phyloP scores from a whole-genome alignment of 2,797 vertebrate species.

The Loris lydekkerianus region DNA sequence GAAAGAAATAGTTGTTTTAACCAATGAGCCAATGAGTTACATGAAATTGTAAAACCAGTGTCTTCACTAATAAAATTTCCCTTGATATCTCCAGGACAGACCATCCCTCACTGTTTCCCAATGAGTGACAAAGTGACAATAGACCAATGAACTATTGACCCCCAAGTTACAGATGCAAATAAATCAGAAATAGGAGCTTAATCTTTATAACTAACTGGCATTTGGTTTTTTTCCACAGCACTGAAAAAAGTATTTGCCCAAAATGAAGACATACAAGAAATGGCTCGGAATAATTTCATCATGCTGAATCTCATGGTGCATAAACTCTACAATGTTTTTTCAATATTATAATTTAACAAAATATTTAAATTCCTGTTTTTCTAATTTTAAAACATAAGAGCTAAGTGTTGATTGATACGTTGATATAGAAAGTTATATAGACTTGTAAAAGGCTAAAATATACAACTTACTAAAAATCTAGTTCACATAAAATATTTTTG shows the following conservation, averaged over 20 bases:
- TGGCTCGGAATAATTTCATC: slow-evolving; percentile 90
- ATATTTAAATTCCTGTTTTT: neutral
- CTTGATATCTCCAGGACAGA: neutral
- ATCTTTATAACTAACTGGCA: slow-evolving; percentile 3
- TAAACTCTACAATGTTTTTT: neutral
- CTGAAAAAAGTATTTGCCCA: slow-evolving; percentile 89
- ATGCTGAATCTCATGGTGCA: slow-evolving; percentile 91
- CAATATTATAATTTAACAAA: neutral
- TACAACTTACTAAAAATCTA: slow-evolving; percentile 6
- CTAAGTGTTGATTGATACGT: slow-evolving; percentile 21
- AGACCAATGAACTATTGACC: neutral
- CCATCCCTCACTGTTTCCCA: neutral
- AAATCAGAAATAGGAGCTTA: neutral
- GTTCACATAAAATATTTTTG: neutral
- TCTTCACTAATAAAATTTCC: neutral
- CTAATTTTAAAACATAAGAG: neutral
- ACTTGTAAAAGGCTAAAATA: neutral
- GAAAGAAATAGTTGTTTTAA: slow-evolving; percentile 13
- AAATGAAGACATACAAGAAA: slow-evolving; percentile 89
- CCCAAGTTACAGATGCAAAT: neutral
- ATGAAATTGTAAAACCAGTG: neutral
- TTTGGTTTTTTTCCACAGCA: slow-evolving; percentile 82
- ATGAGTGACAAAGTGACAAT: neutral
- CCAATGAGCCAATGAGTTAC: neutral
- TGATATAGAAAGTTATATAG: neutral